These are phyloP conservation scores for Aradophagus sp. DNA, from an alignment of 1,140 invertebrate genomes.

Conservation along the genomic window DNA sequence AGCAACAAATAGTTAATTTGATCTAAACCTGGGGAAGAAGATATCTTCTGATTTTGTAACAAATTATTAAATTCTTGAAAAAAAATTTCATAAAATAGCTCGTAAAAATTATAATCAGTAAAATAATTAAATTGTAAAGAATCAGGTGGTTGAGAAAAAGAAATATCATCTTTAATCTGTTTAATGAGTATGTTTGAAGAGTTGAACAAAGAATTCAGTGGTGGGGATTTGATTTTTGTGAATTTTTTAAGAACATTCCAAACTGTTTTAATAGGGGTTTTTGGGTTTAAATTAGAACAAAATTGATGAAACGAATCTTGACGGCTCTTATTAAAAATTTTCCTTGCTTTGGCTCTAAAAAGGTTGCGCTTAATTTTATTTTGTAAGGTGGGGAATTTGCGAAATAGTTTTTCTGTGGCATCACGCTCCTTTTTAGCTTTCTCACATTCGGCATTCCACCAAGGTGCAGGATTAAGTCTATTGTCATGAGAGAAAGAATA, in stretches of 20 bases:
- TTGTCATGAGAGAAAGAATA: no score
- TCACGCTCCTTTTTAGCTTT: no score
- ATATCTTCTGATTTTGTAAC: not conserved
- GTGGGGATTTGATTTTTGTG: not conserved
- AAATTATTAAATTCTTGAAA: not conserved
- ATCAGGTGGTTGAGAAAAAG: not conserved
- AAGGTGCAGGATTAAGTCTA: no score
- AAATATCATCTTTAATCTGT: not conserved
- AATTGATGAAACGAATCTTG: not conserved
- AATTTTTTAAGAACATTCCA: not conserved
- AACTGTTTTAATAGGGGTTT: not conserved
- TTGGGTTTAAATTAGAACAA: not conserved
- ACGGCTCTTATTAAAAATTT: not conserved
- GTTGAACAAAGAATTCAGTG: not conserved
- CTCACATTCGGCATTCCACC: no score
- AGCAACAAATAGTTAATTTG: conserved; percentile 6
- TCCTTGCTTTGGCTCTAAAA: not conserved
- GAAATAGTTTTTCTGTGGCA: no score
- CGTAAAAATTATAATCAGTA: not conserved
- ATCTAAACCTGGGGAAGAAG: conserved; percentile 10
- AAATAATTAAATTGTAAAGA: not conserved
- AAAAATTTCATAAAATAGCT: not conserved
- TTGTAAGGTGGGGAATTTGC: no score
- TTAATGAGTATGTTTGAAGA: not conserved
- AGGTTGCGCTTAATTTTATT: no score